Evolutionary conservation across 1,140 invertebrate species (phyloP).

Genomic region (Pogonognathellus flavescens): DNA sequence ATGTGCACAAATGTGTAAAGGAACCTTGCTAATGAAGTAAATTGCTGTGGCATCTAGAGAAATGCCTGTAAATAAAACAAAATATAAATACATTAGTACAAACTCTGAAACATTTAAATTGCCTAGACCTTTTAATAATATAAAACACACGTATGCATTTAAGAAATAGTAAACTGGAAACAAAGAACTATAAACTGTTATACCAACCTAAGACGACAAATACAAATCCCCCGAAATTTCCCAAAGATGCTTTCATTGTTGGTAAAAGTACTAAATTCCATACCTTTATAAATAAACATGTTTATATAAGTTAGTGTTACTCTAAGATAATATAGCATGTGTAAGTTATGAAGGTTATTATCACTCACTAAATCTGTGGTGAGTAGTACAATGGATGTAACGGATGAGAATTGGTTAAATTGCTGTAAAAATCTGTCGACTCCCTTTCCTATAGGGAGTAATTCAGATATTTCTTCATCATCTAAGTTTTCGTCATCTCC

Average conservation of each 20-base stretch:
- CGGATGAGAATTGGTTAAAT: not conserved
- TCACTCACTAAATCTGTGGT: not conserved
- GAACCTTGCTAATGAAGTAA: constrained; percentile 3
- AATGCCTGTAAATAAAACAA: not conserved
- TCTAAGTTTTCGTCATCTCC: constrained; percentile 39
- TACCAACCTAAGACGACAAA: constrained; percentile 29
- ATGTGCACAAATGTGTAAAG: too few relatives aligned
- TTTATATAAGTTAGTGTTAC: not conserved
- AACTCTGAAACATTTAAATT: too few relatives aligned
- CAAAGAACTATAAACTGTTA: too few relatives aligned
- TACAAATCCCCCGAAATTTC: constrained; percentile 48
- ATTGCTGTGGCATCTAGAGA: constrained; percentile 8
- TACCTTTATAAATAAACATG: not conserved
- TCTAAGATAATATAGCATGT: not conserved
- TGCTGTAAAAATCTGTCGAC: not conserved
- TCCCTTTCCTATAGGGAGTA: constrained; percentile 13
- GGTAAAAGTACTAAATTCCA: constrained; percentile 49
- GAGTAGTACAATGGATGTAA: not conserved
- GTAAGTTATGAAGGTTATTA: not conserved
- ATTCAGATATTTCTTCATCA: constrained; percentile 13
- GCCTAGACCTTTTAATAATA: too few relatives aligned
- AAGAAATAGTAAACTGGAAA: too few relatives aligned
- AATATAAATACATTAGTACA: too few relatives aligned
- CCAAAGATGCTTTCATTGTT: constrained; percentile 47
- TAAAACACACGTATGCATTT: too few relatives aligned